A percentile compares a stretch with the other conserved stretches of the same genome.
phyloP scores from a whole-genome alignment of 2,888 invertebrate species.

The Eupithecia insigniata region DNA sequence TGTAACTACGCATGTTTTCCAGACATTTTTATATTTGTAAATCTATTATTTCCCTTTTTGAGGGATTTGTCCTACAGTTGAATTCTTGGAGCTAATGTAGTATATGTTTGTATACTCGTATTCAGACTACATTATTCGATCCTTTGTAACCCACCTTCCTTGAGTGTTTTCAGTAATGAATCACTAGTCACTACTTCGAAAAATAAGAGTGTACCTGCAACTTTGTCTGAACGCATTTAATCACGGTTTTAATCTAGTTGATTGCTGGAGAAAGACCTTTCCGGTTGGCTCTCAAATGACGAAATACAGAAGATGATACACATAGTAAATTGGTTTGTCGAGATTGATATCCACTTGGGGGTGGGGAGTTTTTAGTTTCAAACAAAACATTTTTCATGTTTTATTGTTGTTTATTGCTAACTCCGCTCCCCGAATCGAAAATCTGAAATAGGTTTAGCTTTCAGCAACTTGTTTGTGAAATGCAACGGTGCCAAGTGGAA shows the following conservation, averaged over 20 bases:
- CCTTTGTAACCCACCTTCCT: neutral
- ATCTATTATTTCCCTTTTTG: too few relatives aligned
- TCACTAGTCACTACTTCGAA: constrained; percentile 2
- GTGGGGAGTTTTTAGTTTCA: too few relatives aligned
- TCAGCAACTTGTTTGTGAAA: neutral
- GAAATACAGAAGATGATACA: neutral
- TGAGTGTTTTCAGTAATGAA: neutral
- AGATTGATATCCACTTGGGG: neutral
- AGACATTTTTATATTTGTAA: too few relatives aligned
- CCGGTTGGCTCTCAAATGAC: constrained; percentile 35
- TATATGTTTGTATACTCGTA: neutral
- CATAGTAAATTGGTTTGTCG: neutral
- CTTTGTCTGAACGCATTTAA: constrained; percentile 67
- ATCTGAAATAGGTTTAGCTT: neutral
- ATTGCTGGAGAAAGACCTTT: constrained; percentile 55
- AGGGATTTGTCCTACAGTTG: too few relatives aligned
- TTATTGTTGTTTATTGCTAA: neutral
- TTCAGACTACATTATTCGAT: neutral
- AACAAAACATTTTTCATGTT: too few relatives aligned
- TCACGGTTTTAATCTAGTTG: constrained; percentile 67
- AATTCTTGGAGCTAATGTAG: too few relatives aligned
- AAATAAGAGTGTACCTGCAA: constrained; percentile 43
- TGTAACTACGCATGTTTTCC: too few relatives aligned
- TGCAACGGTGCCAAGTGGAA: constrained; percentile 23
- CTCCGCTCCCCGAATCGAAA: neutral